Evolutionary conservation across 1,140 invertebrate genomes (phyloP).

Genomic region (Hyphantria cunea): DNA sequence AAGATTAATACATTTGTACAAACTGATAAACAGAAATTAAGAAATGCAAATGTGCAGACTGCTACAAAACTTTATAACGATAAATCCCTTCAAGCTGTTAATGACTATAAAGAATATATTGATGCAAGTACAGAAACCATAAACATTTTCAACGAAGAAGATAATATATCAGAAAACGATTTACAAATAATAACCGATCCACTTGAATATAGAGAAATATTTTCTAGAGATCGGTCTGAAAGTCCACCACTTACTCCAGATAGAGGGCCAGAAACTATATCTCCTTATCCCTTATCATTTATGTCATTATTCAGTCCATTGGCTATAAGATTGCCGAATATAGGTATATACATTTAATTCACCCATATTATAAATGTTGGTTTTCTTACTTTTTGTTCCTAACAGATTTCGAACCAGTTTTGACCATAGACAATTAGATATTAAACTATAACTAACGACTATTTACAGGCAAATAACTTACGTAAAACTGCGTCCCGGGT

Average conservation of each 20-base stretch:
- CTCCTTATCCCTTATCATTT: constrained; percentile 62
- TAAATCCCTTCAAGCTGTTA: constrained; percentile 46
- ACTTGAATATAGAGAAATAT: constrained; percentile 6
- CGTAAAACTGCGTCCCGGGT: constrained; percentile 93
- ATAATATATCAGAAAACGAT: constrained; percentile 31
- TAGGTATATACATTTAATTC: constrained; percentile 67
- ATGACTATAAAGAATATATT: constrained; percentile 30
- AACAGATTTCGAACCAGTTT: constrained; percentile 11
- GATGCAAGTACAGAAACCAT: constrained; percentile 43
- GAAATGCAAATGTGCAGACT: constrained; percentile 53
- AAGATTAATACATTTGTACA: constrained; percentile 50
- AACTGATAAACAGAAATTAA: constrained; percentile 58
- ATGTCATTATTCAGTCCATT: constrained; percentile 74
- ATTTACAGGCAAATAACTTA: constrained; percentile 89
- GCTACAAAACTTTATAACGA: constrained; percentile 39
- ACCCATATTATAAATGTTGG: constrained; percentile 34
- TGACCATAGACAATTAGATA: constrained; percentile 11
- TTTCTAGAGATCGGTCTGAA: constrained; percentile 58
- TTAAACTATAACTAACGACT: constrained; percentile 71
- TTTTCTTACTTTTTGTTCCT: constrained; percentile 34
- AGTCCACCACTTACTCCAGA: constrained; percentile 76
- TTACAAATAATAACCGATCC: constrained; percentile 3
- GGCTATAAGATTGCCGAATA: constrained; percentile 72
- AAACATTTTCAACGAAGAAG: constrained; percentile 28
- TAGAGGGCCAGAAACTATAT: constrained; percentile 43